Evolutionary conservation across 2,888 invertebrate species (phyloP).

Genomic region (Hirudinaria manillensis): DNA sequence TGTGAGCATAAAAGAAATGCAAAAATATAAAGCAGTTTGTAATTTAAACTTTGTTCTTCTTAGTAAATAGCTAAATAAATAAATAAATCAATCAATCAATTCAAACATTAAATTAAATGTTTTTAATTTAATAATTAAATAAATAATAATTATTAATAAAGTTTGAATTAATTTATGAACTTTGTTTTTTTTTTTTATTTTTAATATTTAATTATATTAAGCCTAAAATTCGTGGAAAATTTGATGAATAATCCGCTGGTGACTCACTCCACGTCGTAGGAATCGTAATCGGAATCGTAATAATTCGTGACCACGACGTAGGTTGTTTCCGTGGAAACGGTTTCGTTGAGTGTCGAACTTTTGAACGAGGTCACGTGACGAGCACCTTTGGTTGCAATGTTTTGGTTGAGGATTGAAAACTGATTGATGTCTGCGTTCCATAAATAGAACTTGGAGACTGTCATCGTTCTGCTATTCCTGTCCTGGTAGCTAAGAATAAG

Average conservation of each 20-base stretch:
- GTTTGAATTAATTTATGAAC: too few relatives aligned
- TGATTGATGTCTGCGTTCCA: conserved; percentile 44
- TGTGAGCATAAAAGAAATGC: background rate
- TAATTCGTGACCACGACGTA: conserved; percentile 47
- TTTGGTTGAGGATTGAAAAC: conserved; percentile 44
- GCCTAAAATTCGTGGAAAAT: background rate
- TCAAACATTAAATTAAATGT: too few relatives aligned
- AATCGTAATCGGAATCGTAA: conserved; percentile 42
- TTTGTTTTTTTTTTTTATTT: too few relatives aligned
- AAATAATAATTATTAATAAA: too few relatives aligned
- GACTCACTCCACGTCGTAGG: conserved; percentile 42
- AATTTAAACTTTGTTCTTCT: too few relatives aligned
- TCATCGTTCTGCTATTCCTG: background rate
- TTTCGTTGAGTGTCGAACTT: background rate
- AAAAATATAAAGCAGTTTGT: too few relatives aligned
- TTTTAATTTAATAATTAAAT: too few relatives aligned
- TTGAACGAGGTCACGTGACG: conserved; percentile 35
- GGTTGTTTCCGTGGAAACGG: conserved; percentile 41
- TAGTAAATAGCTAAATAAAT: too few relatives aligned
- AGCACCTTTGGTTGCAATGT: conserved; percentile 45
- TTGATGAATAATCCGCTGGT: background rate
- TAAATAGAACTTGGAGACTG: conserved; percentile 32
- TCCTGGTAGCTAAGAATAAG: conserved; percentile 37
- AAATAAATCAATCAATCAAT: too few relatives aligned
- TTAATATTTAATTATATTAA: background rate